Evolutionary conservation across 2,888 invertebrate species (phyloP), one percentile per base, ranked within the genome.

Genomic region (Harpagoxenus sublaevis): DNA sequence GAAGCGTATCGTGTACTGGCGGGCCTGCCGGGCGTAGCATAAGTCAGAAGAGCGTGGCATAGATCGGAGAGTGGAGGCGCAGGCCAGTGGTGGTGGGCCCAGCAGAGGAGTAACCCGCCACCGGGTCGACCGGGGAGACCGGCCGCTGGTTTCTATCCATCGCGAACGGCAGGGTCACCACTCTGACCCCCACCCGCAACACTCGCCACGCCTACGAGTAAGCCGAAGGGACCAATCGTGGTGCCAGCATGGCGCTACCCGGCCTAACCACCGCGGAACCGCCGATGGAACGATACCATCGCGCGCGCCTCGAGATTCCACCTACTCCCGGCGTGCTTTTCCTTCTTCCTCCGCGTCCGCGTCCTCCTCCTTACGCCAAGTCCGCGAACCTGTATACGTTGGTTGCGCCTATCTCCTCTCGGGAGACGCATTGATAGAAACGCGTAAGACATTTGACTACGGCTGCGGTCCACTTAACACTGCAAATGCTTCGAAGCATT

Each of bases 1-100:
- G 91, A 89, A 92, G 93, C 93, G 92, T 91, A 88, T 92, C 89
- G 93, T 92, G 88, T 90, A 94, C 94, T 94, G 94, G 91, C 91
- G 65, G 88, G 79, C 90, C 88, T 89, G 89, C 86, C 91, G 90
- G 89, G 88, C 91, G 88, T 89, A 87, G 88, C 89, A 88, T 87
- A 90, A 90, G 90, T 90, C 88, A 89, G 88, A 89, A 88, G 89
- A 91, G 88, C 88, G 86, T 89, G 86, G 88, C 89, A 90, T 88
- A 91, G 88, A 91, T 89, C 86, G 88, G 83, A 83, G 85, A 84
- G 90, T 89, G 89, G 90, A 88, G 88, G 89, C 73, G 85, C 79
- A 60, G 60, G 73, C 73, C 73, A 23, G 85, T 63, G 79, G 86
- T 70, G 83, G 87, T 83, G 71, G 83, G 74, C 68, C 77, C 86